phyloP scores from a whole-genome alignment of 2,113 vertebrate genomes.

The Mesembrinibis cayennensis region DNA sequence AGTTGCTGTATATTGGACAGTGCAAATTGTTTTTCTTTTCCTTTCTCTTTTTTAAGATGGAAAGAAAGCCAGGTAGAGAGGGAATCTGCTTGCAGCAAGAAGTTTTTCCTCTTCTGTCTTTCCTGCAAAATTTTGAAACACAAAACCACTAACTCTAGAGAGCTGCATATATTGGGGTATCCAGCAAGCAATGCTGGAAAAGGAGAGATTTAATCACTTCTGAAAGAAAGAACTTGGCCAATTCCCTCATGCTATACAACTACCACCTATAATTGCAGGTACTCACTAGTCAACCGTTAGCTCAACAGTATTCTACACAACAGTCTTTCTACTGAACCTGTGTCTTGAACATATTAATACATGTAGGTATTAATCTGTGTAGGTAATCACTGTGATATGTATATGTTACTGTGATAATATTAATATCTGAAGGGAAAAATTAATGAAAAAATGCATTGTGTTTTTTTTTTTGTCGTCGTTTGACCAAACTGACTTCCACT shows the following conservation, averaged over 20 bases:
- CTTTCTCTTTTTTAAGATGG: neutral
- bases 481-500: neutral
- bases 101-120: neutral
- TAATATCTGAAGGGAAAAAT: neutral
- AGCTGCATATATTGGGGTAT: neutral
- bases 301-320: neutral
- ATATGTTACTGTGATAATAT: neutral
- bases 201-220: neutral
- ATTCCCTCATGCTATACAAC: neutral
- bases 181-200: neutral
- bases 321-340: neutral
- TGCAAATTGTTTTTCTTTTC: neutral
- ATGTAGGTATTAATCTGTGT: neutral
- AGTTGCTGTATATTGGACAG: neutral
- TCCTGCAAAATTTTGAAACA: neutral
- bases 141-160: neutral
- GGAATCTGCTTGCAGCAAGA: neutral
- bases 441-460: neutral
- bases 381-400: neutral
- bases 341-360: neutral
- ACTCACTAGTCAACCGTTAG: neutral
- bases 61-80: neutral
- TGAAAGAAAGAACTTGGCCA: neutral
- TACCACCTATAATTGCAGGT: neutral
- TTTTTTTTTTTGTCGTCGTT: neutral